A percentile compares a stretch with the other conserved stretches of the same genome.
These are phyloP conservation scores for Timema cristinae DNA, from an alignment of 2,888 invertebrate genomes.

Conservation along the genomic window DNA sequence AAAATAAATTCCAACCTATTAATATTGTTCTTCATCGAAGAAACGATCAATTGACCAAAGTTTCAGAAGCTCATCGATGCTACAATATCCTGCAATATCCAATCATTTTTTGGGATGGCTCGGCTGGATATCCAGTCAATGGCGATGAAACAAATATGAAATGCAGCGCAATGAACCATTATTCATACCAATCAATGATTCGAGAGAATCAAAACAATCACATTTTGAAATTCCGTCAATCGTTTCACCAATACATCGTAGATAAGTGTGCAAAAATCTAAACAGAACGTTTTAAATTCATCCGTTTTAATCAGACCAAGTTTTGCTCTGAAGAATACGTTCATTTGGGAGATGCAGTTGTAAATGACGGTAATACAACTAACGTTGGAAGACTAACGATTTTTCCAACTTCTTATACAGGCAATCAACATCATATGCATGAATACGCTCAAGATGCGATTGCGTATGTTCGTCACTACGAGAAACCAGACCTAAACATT, in stretches of 20 bases:
- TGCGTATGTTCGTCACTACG: neutral
- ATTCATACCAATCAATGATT: conserved; percentile 1
- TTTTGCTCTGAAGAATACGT: conserved; percentile 3
- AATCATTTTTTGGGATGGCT: conserved; percentile 2
- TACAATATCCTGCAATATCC: neutral
- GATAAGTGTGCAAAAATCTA: neutral
- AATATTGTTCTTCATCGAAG: neutral
- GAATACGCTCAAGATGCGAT: conserved; percentile 11
- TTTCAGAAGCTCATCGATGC: neutral
- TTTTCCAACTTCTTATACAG: neutral
- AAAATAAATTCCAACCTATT: too few relatives aligned
- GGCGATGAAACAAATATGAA: conserved; percentile 2
- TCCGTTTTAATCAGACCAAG: neutral
- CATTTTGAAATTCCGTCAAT: conserved; percentile 1
- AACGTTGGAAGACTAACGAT: too few relatives aligned
- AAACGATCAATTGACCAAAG: neutral
- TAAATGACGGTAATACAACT: too few relatives aligned
- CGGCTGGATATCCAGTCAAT: conserved; percentile 3
- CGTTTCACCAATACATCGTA: neutral
- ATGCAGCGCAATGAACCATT: neutral
- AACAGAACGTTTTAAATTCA: neutral
- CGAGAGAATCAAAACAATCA: neutral
- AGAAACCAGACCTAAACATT: neutral
- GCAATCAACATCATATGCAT: neutral
- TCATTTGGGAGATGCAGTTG: neutral